These are phyloP conservation scores for Aleiodes testaceus DNA, from an alignment of 2,888 invertebrate genomes.

Conservation along the genomic window DNA sequence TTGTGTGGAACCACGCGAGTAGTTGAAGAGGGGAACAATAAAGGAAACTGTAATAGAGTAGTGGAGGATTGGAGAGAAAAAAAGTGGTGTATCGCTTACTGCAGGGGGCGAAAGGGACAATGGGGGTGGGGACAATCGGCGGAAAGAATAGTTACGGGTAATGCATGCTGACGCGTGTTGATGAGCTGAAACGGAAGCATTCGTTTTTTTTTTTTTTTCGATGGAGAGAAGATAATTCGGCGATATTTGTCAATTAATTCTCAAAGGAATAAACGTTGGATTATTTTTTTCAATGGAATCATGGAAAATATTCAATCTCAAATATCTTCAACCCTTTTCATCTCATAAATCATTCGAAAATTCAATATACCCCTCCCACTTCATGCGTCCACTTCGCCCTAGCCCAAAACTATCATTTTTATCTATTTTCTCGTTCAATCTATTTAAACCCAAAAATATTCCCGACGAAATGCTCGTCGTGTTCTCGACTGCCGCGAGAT, in stretches of 20 bases:
- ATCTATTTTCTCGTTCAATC: not conserved
- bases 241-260: conserved; percentile 5
- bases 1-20: conserved; percentile 31
- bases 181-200: conserved; percentile 68
- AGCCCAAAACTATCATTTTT: not conserved
- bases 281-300: too few relatives aligned
- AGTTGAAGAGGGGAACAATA: conserved; percentile 39
- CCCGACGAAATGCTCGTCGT: conserved; percentile 12
- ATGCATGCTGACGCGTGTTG: conserved; percentile 69
- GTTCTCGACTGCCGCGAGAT: conserved; percentile 30
- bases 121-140: conserved; percentile 62
- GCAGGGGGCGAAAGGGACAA: conserved; percentile 58
- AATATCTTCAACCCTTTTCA: too few relatives aligned
- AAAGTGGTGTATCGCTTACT: conserved; percentile 64
- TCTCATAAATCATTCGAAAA: too few relatives aligned
- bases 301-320: too few relatives aligned
- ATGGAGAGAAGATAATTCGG: not conserved
- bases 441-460: not conserved
- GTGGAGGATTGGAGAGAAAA: conserved; percentile 17
- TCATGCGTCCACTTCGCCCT: conserved; percentile 1
- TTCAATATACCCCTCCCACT: too few relatives aligned
- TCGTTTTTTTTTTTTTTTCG: conserved; percentile 21
- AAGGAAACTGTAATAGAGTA: conserved; percentile 37
- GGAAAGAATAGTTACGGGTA: conserved; percentile 70
- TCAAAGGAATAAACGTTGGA: too few relatives aligned